Evolutionary conservation across 2,797 vertebrate genomes (phyloP), one percentile per base, ranked within the genome.

Genomic region (Eulemur coronatus): DNA sequence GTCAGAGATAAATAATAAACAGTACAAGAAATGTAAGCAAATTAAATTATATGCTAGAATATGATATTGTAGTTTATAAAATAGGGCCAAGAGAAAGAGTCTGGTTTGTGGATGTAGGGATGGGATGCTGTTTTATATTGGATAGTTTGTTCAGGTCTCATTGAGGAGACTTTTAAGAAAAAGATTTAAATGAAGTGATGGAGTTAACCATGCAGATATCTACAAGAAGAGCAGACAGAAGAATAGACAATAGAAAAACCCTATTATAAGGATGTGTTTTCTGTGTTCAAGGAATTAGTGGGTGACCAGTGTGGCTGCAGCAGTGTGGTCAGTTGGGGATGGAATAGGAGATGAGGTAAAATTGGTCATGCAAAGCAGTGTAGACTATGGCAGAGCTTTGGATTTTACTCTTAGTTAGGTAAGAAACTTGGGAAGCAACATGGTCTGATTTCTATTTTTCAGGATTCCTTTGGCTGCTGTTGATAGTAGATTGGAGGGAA

Each of bases 211-310:
- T 38, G 22, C 7, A 38, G 15, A 24, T 30, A 15, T 86, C n/a
- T 91, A 35, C 41, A 50, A n/a, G 15, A 70, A 75, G 20, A 50
- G 4, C 18, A 57, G 41, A 75, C n/a, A 80, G 15, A 72, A 89
- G 5, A 28, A 38, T 2, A 43, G 24, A 9, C 10, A 18, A 10
- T n/a, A 10, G 22, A 35, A n/a, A n/a, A 79, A n/a, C 2, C 0
- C 22, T 17, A 18, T 15, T 20, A 46, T 7, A 35, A 48, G n/a
- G 28, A 22, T 3, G 2, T 28, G 5, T 28, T n/a, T 48, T 9
- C 13, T 69, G 7, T 67, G 12, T 33, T 86, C 33, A 48, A 55
- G 43, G 55, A 50, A n/a, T 38, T 11, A 26, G 1, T 50, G 33
- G 38, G 3, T 75, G 13, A 20, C 28, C 3, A 20, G 1, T 30